These are phyloP conservation scores for Norana najaformis DNA, from an alignment of 2,888 invertebrate genomes.

Conservation along the genomic window DNA sequence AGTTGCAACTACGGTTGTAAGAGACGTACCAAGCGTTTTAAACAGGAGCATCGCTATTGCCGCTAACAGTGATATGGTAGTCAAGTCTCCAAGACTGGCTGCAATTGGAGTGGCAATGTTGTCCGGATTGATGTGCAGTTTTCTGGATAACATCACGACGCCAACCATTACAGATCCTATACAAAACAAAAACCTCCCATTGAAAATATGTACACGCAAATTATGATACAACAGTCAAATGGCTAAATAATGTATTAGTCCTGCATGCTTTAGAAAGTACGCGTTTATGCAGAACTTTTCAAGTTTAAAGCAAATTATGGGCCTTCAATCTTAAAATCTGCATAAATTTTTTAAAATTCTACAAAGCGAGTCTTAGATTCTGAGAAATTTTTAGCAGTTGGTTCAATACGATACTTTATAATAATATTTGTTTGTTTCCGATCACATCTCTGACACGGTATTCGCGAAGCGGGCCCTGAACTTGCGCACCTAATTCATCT, in stretches of 20 bases:
- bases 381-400: not conserved
- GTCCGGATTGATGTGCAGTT: conserved; percentile 83
- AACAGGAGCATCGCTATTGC: conserved; percentile 67
- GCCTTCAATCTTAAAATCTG: not conserved
- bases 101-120: conserved; percentile 92
- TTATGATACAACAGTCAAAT: not conserved
- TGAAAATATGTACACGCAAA: not conserved
- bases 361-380: not conserved
- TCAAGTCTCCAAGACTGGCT: conserved; percentile 85
- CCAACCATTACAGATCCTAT: conserved; percentile 74
- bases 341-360: not conserved
- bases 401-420: not conserved
- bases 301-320: not conserved
- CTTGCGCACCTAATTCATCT: too few relatives aligned
- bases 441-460: too few relatives aligned
- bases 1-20: not conserved
- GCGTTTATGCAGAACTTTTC: not conserved
- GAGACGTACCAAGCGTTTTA: conserved; percentile 47
- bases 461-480: too few relatives aligned
- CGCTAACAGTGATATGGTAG: conserved; percentile 80
- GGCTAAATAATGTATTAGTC: not conserved
- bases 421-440: not conserved
- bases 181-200: not conserved
- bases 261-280: not conserved
- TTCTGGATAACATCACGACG: conserved; percentile 78